These are phyloP conservation scores for Oreochromis niloticus DNA, from an alignment of 2,113 vertebrate species.

Conservation along the genomic window DNA sequence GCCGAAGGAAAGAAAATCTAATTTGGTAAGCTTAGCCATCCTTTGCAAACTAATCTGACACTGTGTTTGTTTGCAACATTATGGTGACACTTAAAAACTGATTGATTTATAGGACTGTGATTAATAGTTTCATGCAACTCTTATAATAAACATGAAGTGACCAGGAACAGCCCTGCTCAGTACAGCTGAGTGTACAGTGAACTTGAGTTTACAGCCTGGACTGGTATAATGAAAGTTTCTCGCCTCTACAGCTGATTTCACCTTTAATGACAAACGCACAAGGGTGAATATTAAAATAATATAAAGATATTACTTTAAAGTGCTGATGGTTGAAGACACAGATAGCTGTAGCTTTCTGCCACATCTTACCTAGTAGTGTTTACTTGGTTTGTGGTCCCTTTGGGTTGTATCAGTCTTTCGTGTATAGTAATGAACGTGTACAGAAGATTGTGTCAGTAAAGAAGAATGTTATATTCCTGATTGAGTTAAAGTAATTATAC, in stretches of 20 bases:
- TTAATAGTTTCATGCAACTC: neutral
- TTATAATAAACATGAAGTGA: too few species aligned
- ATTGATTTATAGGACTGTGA: neutral
- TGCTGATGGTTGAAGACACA: neutral
- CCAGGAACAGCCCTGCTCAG: too few species aligned
- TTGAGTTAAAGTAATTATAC: too few species aligned
- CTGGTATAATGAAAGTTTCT: neutral
- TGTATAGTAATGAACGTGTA: too few species aligned
- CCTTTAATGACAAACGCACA: neutral
- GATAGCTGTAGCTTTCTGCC: too few species aligned
- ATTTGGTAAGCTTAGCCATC: neutral
- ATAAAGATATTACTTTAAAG: too few species aligned
- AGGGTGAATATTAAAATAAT: too few species aligned
- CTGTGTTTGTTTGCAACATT: neutral
- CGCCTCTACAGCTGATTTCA: neutral
- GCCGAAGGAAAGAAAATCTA: neutral
- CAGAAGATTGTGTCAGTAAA: too few species aligned
- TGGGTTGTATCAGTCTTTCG: neutral
- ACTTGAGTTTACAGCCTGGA: neutral
- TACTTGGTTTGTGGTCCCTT: neutral
- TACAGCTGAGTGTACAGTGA: neutral
- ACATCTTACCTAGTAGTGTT: neutral
- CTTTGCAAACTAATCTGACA: neutral
- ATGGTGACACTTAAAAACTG: neutral
- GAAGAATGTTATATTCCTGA: too few species aligned